Evolutionary conservation across 2,113 vertebrate species (phyloP).

Genomic region (Chitala chitala): DNA sequence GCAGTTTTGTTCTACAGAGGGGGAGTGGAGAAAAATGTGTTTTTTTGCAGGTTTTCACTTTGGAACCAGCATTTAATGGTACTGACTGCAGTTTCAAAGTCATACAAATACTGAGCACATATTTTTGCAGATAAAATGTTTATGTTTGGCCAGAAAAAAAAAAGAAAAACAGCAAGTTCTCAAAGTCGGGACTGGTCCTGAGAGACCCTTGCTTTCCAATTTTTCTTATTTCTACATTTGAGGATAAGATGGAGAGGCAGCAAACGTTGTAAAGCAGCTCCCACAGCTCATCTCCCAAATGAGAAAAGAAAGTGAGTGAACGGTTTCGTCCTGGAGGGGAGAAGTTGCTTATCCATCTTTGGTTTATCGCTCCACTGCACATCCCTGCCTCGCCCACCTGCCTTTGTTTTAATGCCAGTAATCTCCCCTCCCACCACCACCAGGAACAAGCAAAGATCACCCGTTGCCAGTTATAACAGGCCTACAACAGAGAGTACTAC

Average conservation of each 20-base stretch:
- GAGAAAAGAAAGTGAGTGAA: constrained; percentile 9
- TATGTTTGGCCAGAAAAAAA: no score
- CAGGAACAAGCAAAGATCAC: not conserved
- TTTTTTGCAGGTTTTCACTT: no score
- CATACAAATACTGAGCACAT: no score
- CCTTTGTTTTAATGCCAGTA: not conserved
- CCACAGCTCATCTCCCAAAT: constrained; percentile 1
- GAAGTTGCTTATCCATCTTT: constrained; percentile 13
- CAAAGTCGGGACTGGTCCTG: not conserved
- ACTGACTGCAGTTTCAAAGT: no score
- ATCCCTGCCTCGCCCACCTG: not conserved
- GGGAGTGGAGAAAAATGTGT: no score
- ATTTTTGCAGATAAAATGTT: no score
- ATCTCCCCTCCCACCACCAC: not conserved
- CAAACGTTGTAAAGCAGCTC: not conserved
- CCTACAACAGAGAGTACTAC: constrained; percentile 28
- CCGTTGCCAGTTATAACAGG: constrained; percentile 29
- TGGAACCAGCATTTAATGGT: no score
- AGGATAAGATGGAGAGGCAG: not conserved
- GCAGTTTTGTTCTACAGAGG: no score
- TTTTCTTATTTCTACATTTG: not conserved
- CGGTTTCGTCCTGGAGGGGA: not conserved
- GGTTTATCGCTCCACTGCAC: not conserved
- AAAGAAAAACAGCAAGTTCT: not conserved
- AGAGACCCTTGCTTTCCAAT: not conserved